Evolutionary conservation across 2,113 vertebrate genomes (phyloP).

Genomic region (Numenius arquata): DNA sequence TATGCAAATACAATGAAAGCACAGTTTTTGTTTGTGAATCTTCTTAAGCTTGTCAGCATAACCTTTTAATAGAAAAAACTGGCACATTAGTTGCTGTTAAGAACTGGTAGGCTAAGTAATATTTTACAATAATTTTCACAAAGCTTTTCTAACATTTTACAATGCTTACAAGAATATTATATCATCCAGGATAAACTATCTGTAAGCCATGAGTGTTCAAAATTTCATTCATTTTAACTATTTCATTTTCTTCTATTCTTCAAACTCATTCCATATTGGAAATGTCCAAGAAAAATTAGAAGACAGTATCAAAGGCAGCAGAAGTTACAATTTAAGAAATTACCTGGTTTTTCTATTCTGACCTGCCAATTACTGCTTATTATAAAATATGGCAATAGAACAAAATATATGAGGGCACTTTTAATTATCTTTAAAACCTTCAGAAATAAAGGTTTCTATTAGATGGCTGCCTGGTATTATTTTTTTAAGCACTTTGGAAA

Average conservation of each 20-base stretch:
- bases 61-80: neutral
- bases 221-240: neutral
- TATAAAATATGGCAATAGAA: neutral
- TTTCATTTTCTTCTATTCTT: neutral
- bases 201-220: neutral
- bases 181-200: neutral
- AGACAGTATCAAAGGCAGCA: neutral
- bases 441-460: slow-evolving; percentile 50
- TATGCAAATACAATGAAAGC: neutral
- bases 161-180: neutral
- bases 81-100: neutral
- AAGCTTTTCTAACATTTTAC: neutral
- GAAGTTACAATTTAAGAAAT: neutral
- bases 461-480: neutral
- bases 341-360: slow-evolving; percentile 2
- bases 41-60: neutral
- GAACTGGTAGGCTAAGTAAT: neutral
- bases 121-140: neutral
- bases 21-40: neutral
- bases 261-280: neutral
- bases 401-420: slow-evolving; percentile 3
- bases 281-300: neutral
- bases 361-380: slow-evolving; percentile 21
- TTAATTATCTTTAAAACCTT: slow-evolving; percentile 59
- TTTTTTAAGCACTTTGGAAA: slow-evolving; percentile 61